A percentile compares a stretch with the other conserved stretches of the same genome.
Conservation (phyloP, 2,888 invertebrate species). For the Hemicrepidius hirtus region DNA sequence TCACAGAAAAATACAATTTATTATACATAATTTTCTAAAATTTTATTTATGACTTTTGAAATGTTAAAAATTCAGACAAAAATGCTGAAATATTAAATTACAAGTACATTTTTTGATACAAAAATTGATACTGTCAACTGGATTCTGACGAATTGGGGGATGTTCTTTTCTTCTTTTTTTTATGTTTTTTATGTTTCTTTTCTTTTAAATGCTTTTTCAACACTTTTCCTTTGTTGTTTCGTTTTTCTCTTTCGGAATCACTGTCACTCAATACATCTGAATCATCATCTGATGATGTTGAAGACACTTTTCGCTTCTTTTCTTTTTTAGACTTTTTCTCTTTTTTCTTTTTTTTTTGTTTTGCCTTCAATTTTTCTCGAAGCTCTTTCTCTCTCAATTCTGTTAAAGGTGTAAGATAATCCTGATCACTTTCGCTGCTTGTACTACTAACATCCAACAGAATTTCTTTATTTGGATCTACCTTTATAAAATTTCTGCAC, state of each 20-base stretch:
- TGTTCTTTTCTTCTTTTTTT: conserved; percentile 68
- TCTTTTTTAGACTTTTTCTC: conserved; percentile 55
- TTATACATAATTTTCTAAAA: too few species aligned
- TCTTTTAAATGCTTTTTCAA: too few species aligned
- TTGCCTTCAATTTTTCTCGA: conserved; percentile 79
- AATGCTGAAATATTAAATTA: too few species aligned
- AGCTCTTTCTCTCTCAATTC: conserved; percentile 86
- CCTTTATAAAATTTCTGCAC: conserved; percentile 95
- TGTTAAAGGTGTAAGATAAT: conserved; percentile 89
- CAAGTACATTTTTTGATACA: too few species aligned
- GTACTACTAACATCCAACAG: conserved; percentile 96
- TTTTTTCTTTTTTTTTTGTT: conserved; percentile 73
- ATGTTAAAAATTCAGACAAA: too few species aligned
- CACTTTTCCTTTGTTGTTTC: too few species aligned
- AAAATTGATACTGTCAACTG: not conserved
- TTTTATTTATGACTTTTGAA: too few species aligned
- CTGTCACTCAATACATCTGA: too few species aligned
- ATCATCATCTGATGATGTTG: too few species aligned
- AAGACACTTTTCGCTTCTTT: too few species aligned
- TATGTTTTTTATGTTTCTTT: conserved; percentile 66
- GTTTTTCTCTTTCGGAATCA: too few species aligned
- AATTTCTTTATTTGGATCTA: conserved; percentile 94
- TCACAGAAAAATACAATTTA: too few species aligned
- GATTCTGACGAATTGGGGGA: conserved; percentile 56
- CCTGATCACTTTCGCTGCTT: conserved; percentile 89